These are phyloP conservation scores for Ephydatia muelleri DNA, from an alignment of 37 sponge, comb jelly and placozoan species.

Conservation along the genomic window DNA sequence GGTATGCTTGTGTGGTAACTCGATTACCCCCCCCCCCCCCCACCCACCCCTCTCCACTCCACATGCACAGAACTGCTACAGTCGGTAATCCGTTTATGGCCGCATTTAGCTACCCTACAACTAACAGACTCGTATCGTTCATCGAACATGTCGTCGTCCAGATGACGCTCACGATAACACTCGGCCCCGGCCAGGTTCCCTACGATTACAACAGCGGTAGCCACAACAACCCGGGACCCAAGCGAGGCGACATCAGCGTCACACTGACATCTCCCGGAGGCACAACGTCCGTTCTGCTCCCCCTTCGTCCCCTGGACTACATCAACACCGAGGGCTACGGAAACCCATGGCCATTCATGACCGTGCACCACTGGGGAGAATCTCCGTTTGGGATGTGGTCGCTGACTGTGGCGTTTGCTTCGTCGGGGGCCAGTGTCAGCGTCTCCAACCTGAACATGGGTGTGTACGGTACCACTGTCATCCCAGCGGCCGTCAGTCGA, in stretches of 20 bases:
- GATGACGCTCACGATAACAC: constrained; percentile 7
- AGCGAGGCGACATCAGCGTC: constrained; percentile 71
- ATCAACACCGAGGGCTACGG: constrained; percentile 47
- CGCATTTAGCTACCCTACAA: constrained; percentile 4
- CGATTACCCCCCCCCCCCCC: too few species aligned
- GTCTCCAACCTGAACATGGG: constrained; percentile 18
- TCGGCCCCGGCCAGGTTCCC: background rate
- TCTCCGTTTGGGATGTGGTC: constrained; percentile 69
- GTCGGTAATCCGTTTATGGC: background rate
- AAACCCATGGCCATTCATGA: constrained; percentile 90
- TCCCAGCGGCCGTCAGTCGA: constrained; percentile 29
- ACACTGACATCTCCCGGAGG: constrained; percentile 77
- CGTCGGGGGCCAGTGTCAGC: constrained; percentile 16
- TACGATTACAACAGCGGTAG: constrained; percentile 16
- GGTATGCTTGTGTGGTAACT: too few species aligned
- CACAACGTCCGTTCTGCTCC: constrained; percentile 63
- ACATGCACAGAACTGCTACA: constrained; percentile 12
- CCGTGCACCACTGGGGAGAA: constrained; percentile 86
- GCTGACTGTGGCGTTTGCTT: constrained; percentile 34
- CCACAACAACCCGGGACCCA: constrained; percentile 7
- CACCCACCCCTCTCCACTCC: too few species aligned
- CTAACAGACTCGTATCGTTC: constrained; percentile 26
- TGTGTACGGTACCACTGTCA: constrained; percentile 51
- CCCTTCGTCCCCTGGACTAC: constrained; percentile 56
- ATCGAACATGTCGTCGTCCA: constrained; percentile 76